Conservation (phyloP, 2,888 invertebrate species). For the Protula sp. region DNA sequence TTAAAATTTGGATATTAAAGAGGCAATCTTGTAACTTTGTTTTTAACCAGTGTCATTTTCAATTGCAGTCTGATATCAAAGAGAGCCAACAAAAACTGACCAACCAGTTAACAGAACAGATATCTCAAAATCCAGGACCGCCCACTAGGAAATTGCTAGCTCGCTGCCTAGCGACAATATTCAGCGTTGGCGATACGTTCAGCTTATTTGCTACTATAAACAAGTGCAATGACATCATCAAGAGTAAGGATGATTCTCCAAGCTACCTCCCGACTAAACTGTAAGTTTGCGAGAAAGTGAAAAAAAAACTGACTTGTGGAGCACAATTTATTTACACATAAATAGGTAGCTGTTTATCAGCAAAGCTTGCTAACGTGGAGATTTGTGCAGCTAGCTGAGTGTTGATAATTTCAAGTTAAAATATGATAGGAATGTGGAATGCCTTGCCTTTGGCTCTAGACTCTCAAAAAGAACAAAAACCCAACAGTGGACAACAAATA, state of each 20-base stretch:
- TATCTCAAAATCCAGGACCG: conserved; percentile 83
- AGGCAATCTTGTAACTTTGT: too few species aligned
- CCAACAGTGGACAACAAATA: too few species aligned
- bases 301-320: neutral
- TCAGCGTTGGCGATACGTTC: conserved; percentile 96
- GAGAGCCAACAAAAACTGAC: conserved; percentile 93
- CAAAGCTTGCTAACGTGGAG: too few species aligned
- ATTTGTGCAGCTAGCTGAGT: too few species aligned
- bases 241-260: conserved; percentile 95
- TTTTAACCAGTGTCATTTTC: conserved; percentile 9
- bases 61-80: conserved; percentile 84
- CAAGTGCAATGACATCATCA: conserved; percentile 93
- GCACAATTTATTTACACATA: neutral
- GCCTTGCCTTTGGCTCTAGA: too few species aligned
- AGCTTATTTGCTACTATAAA: conserved; percentile 94
- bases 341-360: too few species aligned
- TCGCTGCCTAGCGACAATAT: conserved; percentile 83
- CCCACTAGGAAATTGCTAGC: conserved; percentile 88
- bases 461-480: too few species aligned
- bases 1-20: too few species aligned
- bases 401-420: too few species aligned
- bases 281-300: too few species aligned
- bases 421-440: too few species aligned
- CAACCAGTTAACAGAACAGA: conserved; percentile 82
- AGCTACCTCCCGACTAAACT: conserved; percentile 88